A percentile compares a stretch with the other conserved stretches of the same genome.
These are phyloP conservation scores for Holacanthella duospinosa DNA, from an alignment of 2,888 invertebrate genomes.

Conservation along the genomic window DNA sequence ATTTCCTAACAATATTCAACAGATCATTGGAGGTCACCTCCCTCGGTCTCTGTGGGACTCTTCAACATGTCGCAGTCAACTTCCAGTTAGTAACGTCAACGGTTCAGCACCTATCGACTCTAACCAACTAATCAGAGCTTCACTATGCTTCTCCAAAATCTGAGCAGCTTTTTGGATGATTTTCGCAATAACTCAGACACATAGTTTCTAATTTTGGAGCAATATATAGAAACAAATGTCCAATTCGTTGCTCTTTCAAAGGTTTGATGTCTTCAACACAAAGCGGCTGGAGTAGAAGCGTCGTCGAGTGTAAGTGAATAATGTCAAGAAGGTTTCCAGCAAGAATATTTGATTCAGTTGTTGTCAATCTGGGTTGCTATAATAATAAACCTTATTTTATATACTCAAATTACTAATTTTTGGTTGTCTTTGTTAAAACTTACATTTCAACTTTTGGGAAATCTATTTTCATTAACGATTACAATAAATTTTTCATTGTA, in stretches of 20 bases:
- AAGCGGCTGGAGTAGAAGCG: conserved; percentile 15
- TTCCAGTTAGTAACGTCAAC: conserved; percentile 76
- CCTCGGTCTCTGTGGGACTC: conserved; percentile 92
- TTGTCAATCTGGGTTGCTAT: conserved; percentile 57
- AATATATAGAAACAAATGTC: conserved; percentile 77
- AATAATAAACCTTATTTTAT: too few relatives aligned
- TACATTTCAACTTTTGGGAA: conserved; percentile 77
- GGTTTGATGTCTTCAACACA: conserved; percentile 17
- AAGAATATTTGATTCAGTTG: conserved; percentile 72
- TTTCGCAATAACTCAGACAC: conserved; percentile 78
- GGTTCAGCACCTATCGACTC: conserved; percentile 72
- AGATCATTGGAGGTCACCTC: conserved; percentile 91
- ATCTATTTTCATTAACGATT: conserved; percentile 56
- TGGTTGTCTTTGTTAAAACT: conserved; percentile 43
- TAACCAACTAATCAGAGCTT: conserved; percentile 41
- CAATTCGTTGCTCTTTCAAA: conserved; percentile 70
- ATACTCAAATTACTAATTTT: background rate
- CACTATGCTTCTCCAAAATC: too few relatives aligned
- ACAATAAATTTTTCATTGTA: too few relatives aligned
- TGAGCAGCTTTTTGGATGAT: conserved; percentile 91
- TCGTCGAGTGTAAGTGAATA: conserved; percentile 42
- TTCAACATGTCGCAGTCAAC: conserved; percentile 89
- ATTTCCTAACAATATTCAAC: conserved; percentile 78
- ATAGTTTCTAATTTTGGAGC: conserved; percentile 71
- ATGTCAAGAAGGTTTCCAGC: conserved; percentile 83